These are phyloP conservation scores for Tiphia femorata DNA, from an alignment of 2,888 invertebrate genomes.

Conservation along the genomic window DNA sequence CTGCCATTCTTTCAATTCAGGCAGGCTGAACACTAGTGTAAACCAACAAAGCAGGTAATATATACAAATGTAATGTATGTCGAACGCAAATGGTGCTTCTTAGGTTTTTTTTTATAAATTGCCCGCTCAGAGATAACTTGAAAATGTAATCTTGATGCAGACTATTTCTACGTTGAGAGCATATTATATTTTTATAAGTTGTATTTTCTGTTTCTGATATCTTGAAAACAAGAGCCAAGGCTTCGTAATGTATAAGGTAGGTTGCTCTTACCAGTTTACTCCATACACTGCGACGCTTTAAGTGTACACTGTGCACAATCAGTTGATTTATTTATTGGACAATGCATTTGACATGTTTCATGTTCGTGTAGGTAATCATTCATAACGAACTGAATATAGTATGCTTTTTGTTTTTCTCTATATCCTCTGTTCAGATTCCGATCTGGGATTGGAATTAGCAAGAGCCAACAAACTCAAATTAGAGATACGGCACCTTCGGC, in stretches of 20 bases:
- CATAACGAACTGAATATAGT: too few relatives aligned
- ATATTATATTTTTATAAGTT: conserved; percentile 9
- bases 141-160: background rate
- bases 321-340: background rate
- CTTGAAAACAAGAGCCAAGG: conserved; percentile 27
- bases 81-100: conserved; percentile 26
- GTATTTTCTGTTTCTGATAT: conserved; percentile 14
- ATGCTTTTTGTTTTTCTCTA: too few relatives aligned
- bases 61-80: too few relatives aligned
- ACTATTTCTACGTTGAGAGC: background rate
- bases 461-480: conserved; percentile 57
- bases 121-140: too few relatives aligned
- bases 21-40: conserved; percentile 68
- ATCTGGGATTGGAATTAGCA: conserved; percentile 55
- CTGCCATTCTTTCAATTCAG: conserved; percentile 71
- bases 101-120: too few relatives aligned
- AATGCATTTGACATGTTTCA: too few relatives aligned
- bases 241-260: conserved; percentile 38
- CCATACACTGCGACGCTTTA: conserved; percentile 27
- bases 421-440: conserved; percentile 56
- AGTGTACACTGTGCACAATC: conserved; percentile 24
- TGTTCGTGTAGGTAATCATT: too few relatives aligned
- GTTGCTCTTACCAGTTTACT: conserved; percentile 18
- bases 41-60: conserved; percentile 66
- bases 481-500: conserved; percentile 57